A percentile compares a stretch with the other conserved stretches of the same genome.
phyloP scores from a whole-genome alignment of 2,797 vertebrate genomes.

The Coracias cyanogaster region DNA sequence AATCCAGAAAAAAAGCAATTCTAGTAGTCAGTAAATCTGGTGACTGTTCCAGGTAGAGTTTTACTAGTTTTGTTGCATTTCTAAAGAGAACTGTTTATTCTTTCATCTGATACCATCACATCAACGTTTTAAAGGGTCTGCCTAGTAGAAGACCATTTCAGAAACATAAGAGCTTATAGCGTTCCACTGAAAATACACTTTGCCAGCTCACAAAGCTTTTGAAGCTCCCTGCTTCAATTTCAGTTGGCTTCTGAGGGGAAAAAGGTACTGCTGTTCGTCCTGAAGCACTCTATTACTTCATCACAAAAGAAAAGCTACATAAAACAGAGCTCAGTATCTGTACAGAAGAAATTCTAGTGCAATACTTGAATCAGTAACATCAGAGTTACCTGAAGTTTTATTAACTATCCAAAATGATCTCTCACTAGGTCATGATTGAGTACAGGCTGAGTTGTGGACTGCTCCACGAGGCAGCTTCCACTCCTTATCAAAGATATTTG shows the following conservation, averaged over 20 bases:
- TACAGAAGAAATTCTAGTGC: neutral
- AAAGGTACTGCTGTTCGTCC: neutral
- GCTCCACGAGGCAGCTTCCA: neutral
- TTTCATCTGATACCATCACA: neutral
- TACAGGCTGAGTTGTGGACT: neutral
- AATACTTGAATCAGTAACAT: neutral
- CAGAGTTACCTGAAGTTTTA: neutral
- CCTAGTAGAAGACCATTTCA: neutral
- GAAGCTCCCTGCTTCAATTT: neutral
- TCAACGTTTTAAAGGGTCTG: neutral
- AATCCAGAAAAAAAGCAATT: constrained; percentile 14
- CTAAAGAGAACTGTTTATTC: neutral
- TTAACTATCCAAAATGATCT: neutral
- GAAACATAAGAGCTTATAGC: neutral
- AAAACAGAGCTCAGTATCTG: neutral
- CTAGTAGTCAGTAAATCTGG: neutral
- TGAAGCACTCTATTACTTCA: neutral
- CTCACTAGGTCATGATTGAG: neutral
- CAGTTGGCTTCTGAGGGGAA: neutral
- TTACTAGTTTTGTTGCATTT: neutral
- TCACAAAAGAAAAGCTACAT: neutral
- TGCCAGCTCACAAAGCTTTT: neutral
- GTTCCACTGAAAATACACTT: neutral
- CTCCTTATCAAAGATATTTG: neutral
- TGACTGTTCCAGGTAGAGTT: neutral